Base-by-base conservation (phyloP, 2,888 invertebrate genomes). In the Polydrusus pterygomalis region DNA sequence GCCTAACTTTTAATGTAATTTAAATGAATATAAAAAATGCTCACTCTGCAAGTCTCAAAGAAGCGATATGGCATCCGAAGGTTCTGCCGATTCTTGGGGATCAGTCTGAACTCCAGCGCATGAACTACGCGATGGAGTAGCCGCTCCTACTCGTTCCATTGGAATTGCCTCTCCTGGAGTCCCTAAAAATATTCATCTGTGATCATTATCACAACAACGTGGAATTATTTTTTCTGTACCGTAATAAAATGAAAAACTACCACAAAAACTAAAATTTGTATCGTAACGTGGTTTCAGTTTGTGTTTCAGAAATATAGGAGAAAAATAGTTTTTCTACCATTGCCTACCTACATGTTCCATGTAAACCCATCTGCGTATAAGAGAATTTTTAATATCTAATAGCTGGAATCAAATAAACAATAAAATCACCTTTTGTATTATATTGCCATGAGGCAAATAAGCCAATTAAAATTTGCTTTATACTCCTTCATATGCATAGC, bases 71-170 rank as follows among this genome's bases (percentile, higher is more conserved):
- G 72, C 77, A 51, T 79, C 79, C 13, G 77, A 74, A 9, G 79
- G 79, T 47, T 78, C 77, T 38, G 70, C 49, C 45, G 68, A 47
- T 70, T 78, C 78, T 71, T 13, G 71, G 15, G 84, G 84, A 63
- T 85, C 84, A 40, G 81, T 80, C 30, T 81, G 82, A 17, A 80
- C 82, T 58, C 83, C 84, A 40, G 83, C 81, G 63, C 83, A 83
- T 20, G 85, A 85, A 67, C 82, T 83, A 63, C 81, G 79, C n/a
- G 84, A 84, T 38, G 85, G 84, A 17, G 84, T 84, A 54, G 83
- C 84, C 13, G 83, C 82, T 13, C 82, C 83, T 25, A 85, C 79
- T 51, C 79, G 81, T 80, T 84, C 84, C 85, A 85, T 83, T 51
- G 83, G 79, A 68, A 85, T 84, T 10, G 81, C 79, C 75, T 85